Percentiles rank a stretch among this genome's conserved stretches.
These are phyloP conservation scores for Sarcophaga bullata DNA, from an alignment of 1,140 invertebrate genomes.

Conservation along the genomic window DNA sequence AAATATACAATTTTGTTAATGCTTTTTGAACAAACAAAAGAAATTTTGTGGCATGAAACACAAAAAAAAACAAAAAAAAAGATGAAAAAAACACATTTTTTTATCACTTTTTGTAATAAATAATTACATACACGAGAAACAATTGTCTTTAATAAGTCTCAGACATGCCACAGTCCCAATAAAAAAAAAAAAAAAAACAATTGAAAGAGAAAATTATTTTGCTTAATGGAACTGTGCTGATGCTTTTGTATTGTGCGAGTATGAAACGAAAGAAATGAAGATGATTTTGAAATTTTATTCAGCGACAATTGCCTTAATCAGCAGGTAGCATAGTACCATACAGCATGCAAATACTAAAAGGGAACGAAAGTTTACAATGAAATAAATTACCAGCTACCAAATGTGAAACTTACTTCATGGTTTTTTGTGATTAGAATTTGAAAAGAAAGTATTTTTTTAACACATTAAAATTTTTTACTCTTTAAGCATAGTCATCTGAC, in stretches of 20 bases:
- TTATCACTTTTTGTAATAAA: background rate
- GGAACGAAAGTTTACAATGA: too few relatives aligned
- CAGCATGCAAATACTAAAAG: too few relatives aligned
- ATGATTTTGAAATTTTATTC: background rate
- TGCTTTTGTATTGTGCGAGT: background rate
- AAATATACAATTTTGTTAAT: background rate
- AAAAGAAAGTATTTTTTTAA: too few relatives aligned
- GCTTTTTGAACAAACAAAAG: conserved; percentile 13
- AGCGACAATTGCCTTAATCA: too few relatives aligned
- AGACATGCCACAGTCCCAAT: background rate
- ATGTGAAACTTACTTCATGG: too few relatives aligned
- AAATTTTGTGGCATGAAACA: background rate
- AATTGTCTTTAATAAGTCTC: background rate
- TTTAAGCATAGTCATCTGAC: too few relatives aligned
- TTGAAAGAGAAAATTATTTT: background rate
- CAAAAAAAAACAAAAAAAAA: background rate
- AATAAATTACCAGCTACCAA: too few relatives aligned
- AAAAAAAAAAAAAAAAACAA: background rate
- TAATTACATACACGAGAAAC: background rate
- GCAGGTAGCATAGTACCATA: too few relatives aligned
- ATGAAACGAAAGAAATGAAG: background rate
- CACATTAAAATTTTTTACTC: too few relatives aligned
- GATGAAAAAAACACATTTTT: background rate
- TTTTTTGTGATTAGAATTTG: too few relatives aligned
- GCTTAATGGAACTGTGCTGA: background rate